Evolutionary conservation across 1,140 invertebrate species (phyloP).

Genomic region (Heliconius hewitsoni): DNA sequence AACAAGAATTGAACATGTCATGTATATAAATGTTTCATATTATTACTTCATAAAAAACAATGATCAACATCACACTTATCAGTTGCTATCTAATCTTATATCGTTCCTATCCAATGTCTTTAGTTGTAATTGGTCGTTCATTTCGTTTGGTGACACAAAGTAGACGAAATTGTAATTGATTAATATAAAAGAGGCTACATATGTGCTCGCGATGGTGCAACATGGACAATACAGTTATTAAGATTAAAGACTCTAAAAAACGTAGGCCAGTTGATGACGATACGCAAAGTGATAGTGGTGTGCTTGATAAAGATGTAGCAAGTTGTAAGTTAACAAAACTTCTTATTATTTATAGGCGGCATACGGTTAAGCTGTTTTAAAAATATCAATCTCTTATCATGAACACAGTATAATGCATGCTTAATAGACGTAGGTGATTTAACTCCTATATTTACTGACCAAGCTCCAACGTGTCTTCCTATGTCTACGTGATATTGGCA

Average conservation of each 20-base stretch:
- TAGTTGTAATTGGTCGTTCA: constrained; percentile 68
- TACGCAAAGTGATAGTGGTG: constrained; percentile 66
- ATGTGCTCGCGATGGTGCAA: constrained; percentile 37
- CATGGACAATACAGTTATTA: constrained; percentile 61
- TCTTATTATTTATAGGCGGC: not conserved
- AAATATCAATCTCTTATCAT: no score
- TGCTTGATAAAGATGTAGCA: constrained; percentile 53
- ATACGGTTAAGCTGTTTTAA: not conserved
- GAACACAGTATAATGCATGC: not conserved
- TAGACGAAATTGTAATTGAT: constrained; percentile 42
- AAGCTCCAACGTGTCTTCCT: no score
- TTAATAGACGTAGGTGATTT: not conserved
- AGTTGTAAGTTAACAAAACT: constrained; percentile 42
- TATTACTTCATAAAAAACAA: constrained; percentile 2
- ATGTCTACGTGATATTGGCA: no score
- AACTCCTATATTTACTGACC: no score
- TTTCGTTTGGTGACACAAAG: constrained; percentile 49
- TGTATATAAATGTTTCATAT: not conserved
- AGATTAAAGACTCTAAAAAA: constrained; percentile 45
- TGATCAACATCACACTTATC: constrained; percentile 47
- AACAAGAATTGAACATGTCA: not conserved
- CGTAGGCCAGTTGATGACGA: constrained; percentile 72
- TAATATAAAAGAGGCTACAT: constrained; percentile 36
- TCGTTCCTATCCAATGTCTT: constrained; percentile 61
- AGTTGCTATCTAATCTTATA: constrained; percentile 71